Evolutionary conservation across 2,113 vertebrate species (phyloP).

Genomic region (Mungos mungo): DNA sequence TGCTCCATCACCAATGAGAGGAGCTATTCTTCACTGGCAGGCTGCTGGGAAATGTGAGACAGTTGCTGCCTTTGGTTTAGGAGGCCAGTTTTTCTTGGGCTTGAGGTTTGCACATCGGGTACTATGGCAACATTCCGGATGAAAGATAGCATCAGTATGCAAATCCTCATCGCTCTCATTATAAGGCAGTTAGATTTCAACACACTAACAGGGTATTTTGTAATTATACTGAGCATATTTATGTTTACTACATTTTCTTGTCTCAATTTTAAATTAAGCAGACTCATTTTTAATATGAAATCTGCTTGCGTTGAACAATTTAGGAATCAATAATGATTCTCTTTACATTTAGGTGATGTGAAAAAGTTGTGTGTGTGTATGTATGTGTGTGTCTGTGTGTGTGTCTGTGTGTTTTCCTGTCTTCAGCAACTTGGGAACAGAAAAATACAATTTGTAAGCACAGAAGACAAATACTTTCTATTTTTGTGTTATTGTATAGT

Average conservation of each 20-base stretch:
- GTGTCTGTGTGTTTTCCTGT: background rate
- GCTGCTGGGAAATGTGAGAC: background rate
- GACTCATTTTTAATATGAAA: slow-evolving; percentile 59
- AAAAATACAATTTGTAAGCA: slow-evolving; percentile 57
- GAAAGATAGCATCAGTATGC: slow-evolving; percentile 54
- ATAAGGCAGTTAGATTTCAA: slow-evolving; percentile 62
- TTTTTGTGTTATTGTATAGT: background rate
- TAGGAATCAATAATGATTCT: slow-evolving; percentile 52
- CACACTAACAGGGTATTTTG: slow-evolving; percentile 58
- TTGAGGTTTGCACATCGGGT: background rate
- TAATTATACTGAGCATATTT: slow-evolving; percentile 59
- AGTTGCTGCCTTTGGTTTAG: background rate
- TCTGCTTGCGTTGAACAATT: slow-evolving; percentile 22
- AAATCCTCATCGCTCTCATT: slow-evolving; percentile 47
- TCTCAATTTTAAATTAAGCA: slow-evolving; percentile 57
- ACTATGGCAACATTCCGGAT: slow-evolving; percentile 33
- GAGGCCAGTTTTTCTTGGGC: background rate
- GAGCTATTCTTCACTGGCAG: background rate
- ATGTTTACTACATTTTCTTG: slow-evolving; percentile 50
- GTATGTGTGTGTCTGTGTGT: background rate
- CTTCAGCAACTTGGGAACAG: slow-evolving; percentile 54
- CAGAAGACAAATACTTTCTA: slow-evolving; percentile 45
- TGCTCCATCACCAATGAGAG: background rate
- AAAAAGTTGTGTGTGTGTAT: slow-evolving; percentile 17
- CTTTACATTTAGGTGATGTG: slow-evolving; percentile 35